Base-by-base conservation (phyloP, 1,140 invertebrate genomes). In the Armadillidium nasatum region DNA sequence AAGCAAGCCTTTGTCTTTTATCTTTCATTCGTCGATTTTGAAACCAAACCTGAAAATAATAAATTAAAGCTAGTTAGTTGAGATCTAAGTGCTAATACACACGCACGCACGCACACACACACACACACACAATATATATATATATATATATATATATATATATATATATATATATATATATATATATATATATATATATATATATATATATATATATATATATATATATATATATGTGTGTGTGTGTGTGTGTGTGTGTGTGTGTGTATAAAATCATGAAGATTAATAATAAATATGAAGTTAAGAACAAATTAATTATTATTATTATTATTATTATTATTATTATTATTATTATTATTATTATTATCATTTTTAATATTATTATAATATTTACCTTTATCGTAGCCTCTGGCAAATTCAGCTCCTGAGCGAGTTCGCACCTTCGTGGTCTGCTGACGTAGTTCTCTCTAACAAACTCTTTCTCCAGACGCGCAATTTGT, bases 1-100 rank as follows among this genome's bases (percentile, higher is more conserved):
- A 89, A 0, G 95, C 93, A 85, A 97, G 91, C 7, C 94, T 85
- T 83, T 98, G 95, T 0, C 96, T 87, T 82, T 98, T 98, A 86
- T 98, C 95, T 83, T 98, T 98, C 96, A 98, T 98, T n/a, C 96
- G 88, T 15, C 96, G 89, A 83, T 98, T 98, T 88, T 98, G 96
- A 83, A 98, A 98, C 96, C 96, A 98, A 2, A 98, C 95, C 91
- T 99, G 50, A 60, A 60, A 60, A 15, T 60, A 4, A 60, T 3
- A 15, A 60, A 60, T 70, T 22, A 13, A n/a, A 13, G 11, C 11
- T 4, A 22, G 3, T n/a, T 21, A 21, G 11, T 33, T 33, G 2
- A 33, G 6, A 33, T 33, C 33, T 6, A 33, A 33, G 33, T 33
- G 33, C 6, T 33, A 33, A 33, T 33, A 33, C 6, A 33, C 6